A percentile compares a stretch with the other conserved stretches of the same genome.
These are phyloP conservation scores for Vidua macroura DNA, from an alignment of 2,113 vertebrate genomes.

Conservation along the genomic window DNA sequence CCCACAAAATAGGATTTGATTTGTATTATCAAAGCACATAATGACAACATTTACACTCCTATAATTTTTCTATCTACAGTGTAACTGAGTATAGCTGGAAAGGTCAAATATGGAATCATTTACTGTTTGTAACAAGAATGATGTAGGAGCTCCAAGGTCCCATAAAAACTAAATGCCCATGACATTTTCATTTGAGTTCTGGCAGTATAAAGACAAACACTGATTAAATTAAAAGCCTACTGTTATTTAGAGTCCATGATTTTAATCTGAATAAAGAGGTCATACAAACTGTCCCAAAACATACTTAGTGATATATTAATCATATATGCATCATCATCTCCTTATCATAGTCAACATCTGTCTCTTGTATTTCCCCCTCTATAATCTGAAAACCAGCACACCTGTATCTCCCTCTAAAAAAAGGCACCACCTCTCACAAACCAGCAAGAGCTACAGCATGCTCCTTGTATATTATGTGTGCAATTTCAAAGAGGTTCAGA, in stretches of 20 bases:
- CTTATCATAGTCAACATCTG: slow-evolving; percentile 54
- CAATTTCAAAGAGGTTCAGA: not conserved
- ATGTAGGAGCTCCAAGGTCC: slow-evolving; percentile 29
- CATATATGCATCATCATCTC: slow-evolving; percentile 43
- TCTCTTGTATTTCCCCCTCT: not conserved
- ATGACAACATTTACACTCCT: not conserved
- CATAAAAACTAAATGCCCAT: slow-evolving; percentile 30
- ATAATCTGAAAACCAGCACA: not conserved
- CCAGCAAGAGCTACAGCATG: not conserved
- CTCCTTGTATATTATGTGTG: not conserved
- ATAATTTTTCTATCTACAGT: not conserved
- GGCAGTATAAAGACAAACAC: slow-evolving; percentile 31
- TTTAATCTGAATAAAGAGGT: slow-evolving; percentile 56
- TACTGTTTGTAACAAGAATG: slow-evolving; percentile 1
- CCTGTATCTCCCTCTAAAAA: not conserved
- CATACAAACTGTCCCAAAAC: slow-evolving; percentile 13
- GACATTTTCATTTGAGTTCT: slow-evolving; percentile 35
- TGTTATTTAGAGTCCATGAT: slow-evolving; percentile 50
- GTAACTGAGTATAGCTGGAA: slow-evolving; percentile 3
- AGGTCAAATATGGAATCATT: slow-evolving; percentile 44
- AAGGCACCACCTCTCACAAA: not conserved
- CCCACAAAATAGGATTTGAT: not conserved
- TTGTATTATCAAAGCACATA: not conserved
- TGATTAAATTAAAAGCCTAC: slow-evolving; percentile 65
- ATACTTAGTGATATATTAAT: slow-evolving; percentile 45